Percentiles rank a stretch among this genome's conserved stretches.
These are phyloP conservation scores for Lasius fuliginosus DNA, from an alignment of 2,888 invertebrate species.

Conservation along the genomic window DNA sequence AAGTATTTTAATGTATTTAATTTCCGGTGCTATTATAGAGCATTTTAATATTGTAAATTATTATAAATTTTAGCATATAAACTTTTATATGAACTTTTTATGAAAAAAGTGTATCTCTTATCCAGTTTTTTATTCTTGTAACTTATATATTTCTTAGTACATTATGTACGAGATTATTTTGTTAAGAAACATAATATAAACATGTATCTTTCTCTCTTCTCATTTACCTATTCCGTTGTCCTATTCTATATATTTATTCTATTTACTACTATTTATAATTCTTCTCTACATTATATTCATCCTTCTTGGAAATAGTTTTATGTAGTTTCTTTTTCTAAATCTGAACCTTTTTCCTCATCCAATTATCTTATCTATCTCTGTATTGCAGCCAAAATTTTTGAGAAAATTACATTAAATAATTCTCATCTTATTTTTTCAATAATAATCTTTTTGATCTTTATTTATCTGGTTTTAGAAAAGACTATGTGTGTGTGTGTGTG, in stretches of 20 bases:
- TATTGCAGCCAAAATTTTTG: too few relatives aligned
- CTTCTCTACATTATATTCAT: background rate
- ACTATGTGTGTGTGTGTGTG: too few relatives aligned
- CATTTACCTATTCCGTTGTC: background rate
- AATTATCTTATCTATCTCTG: too few relatives aligned
- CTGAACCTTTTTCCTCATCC: too few relatives aligned
- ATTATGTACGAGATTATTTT: background rate
- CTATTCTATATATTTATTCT: background rate
- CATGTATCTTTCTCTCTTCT: background rate
- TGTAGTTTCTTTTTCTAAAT: too few relatives aligned
- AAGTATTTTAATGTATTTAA: slow-evolving; percentile 10
- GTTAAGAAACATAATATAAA: slow-evolving; percentile 6
- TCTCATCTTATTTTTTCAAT: too few relatives aligned
- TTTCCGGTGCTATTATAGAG: slow-evolving; percentile 6
- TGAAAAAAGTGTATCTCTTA: background rate
- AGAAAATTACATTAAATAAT: too few relatives aligned
- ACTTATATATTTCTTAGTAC: background rate
- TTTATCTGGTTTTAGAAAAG: too few relatives aligned
- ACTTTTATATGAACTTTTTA: slow-evolving; percentile 10
- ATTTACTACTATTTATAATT: background rate
- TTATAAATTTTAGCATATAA: background rate
- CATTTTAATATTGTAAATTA: slow-evolving; percentile 6
- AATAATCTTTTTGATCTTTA: too few relatives aligned
- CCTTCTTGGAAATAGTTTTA: too few relatives aligned
- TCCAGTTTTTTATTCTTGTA: background rate